These are phyloP conservation scores for Ophion ellenae DNA, from an alignment of 2,888 invertebrate genomes.

Conservation along the genomic window DNA sequence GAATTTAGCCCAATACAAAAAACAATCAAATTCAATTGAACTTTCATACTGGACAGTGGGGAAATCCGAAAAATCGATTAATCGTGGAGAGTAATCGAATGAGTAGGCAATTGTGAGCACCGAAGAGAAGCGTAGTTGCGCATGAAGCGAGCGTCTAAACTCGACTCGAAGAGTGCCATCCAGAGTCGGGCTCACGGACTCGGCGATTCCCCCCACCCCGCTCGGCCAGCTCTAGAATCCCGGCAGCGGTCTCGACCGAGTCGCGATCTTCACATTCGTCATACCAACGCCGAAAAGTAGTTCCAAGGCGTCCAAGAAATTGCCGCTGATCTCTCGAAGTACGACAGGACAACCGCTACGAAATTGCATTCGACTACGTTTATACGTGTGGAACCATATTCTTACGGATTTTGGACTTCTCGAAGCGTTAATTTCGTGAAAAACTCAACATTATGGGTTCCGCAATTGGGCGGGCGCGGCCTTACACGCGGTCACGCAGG, in stretches of 20 bases:
- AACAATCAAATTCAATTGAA: too few species aligned
- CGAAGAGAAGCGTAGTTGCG: neutral
- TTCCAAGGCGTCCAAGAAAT: constrained; percentile 35
- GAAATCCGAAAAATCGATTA: too few species aligned
- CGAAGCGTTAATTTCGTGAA: constrained; percentile 71
- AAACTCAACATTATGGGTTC: constrained; percentile 76
- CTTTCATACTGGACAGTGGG: too few species aligned
- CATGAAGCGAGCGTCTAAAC: constrained; percentile 37
- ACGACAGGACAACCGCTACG: constrained; percentile 75
- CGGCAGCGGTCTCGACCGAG: constrained; percentile 54
- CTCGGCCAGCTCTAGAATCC: constrained; percentile 41
- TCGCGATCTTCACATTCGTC: constrained; percentile 45
- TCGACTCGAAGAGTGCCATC: constrained; percentile 28
- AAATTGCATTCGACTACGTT: constrained; percentile 38
- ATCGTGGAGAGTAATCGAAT: too few species aligned
- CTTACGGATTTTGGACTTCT: constrained; percentile 17
- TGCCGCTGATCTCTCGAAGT: constrained; percentile 76
- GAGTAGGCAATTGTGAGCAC: too few species aligned
- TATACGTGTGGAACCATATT: neutral
- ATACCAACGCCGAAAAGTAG: constrained; percentile 56
- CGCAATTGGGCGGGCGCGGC: constrained; percentile 76
- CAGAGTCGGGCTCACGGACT: constrained; percentile 20
- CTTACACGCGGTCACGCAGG: constrained; percentile 72
- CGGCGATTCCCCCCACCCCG: constrained; percentile 27
- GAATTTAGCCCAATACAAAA: too few species aligned